Evolutionary conservation across 2,888 invertebrate species (phyloP), one percentile per base, ranked within the genome.

Genomic region (Hyposoter dolosus): DNA sequence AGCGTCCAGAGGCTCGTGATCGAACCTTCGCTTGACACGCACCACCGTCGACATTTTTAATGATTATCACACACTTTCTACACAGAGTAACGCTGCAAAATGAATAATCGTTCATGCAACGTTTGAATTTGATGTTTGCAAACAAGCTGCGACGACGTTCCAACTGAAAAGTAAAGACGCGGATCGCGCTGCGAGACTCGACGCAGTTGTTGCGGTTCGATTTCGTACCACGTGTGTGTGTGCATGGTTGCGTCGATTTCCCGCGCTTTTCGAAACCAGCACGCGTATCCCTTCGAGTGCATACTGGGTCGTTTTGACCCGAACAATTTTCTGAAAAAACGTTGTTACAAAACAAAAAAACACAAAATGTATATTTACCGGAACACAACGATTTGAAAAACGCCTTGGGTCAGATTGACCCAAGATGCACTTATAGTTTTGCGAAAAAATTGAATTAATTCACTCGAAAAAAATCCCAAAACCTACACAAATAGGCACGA

Each of bases 1-100:
- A 3, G 96, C 96, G 92, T 96, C 96, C 88, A 96, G 95, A 0
- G 97, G 97, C 90, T 96, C 96, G 87, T 97, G 96, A 82, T 96
- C 96, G 35, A 96, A 95, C 90, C 96, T 95, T 56, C 97, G 96
- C 94, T 97, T 97, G 4, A 97, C 96, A 88, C 97, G 95, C 82
- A 97, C 95, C 82, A 97, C 95, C 4, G 97, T 95, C 45, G 96
- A 95, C 94, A 96, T 95, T 85, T 63, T 69, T 28, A 35, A 77
- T 7, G 19, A 12, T 28, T 60, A 4, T 43, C n/a, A 15, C 0
- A 47, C 28, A 47, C 47, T 66, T 35, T 40, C 17, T 7, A 32
- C 35, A 35, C 23, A 43, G 12, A 43, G 12, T 43, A 1, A 19
- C 15, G 23, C 15, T 12, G 7, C 9, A 0, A 4, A 19, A 68